These are phyloP conservation scores for Ptilorrhoa leucosticta DNA, from an alignment of 2,113 vertebrate genomes.

Conservation along the genomic window DNA sequence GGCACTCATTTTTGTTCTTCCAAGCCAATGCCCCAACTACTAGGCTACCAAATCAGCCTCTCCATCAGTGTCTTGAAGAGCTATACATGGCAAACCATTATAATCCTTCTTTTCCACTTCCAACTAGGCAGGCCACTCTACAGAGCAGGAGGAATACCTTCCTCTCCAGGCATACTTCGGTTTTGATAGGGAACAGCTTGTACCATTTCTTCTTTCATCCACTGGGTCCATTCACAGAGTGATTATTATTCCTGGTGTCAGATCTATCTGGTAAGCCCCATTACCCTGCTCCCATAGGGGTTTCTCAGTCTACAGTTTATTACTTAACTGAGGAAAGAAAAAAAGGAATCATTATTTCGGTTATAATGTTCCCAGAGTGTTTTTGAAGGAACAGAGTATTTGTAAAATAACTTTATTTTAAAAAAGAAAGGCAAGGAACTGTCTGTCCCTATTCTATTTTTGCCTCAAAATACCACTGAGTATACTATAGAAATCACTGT, in stretches of 20 bases:
- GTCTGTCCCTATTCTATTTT: neutral
- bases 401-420: neutral
- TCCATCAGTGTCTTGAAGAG: neutral
- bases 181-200: neutral
- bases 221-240: neutral
- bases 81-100: neutral
- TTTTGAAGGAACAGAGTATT: neutral
- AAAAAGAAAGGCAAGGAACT: neutral
- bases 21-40: neutral
- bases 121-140: neutral
- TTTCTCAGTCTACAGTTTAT: neutral
- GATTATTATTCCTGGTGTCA: neutral
- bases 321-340: neutral
- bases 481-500: neutral
- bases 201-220: neutral
- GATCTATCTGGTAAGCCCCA: neutral
- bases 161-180: neutral
- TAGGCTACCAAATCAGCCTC: neutral
- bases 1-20: neutral
- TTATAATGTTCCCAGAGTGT: accelerated
- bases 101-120: neutral
- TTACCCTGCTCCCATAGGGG: neutral
- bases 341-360: neutral
- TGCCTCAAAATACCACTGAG: neutral
- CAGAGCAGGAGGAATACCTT: neutral